phyloP scores from a whole-genome alignment of 2,797 vertebrate species.

The Anomalospiza imberbis region DNA sequence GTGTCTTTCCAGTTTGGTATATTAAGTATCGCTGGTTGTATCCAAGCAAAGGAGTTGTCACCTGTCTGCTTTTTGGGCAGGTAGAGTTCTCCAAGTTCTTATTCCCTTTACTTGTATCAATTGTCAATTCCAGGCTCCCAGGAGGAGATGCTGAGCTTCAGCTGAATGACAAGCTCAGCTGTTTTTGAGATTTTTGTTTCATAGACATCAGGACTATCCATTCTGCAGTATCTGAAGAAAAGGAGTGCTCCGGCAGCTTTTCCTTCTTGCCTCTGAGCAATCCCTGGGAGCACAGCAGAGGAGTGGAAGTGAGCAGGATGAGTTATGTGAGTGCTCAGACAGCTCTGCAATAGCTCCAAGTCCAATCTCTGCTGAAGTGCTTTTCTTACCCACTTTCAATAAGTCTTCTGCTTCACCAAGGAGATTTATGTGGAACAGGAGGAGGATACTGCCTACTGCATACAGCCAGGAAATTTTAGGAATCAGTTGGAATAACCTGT shows the following conservation, averaged over 20 bases:
- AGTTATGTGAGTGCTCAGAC: neutral
- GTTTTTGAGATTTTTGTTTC: neutral
- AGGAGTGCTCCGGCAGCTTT: neutral
- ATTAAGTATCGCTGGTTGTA: neutral
- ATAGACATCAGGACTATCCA: rapidly evolving
- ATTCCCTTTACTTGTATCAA: rapidly evolving
- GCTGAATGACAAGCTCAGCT: neutral
- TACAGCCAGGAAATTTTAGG: neutral
- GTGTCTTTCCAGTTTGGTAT: neutral
- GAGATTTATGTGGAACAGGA: neutral
- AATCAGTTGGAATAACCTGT: neutral
- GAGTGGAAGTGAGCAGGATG: neutral
- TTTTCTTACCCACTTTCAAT: neutral
- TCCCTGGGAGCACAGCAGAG: neutral
- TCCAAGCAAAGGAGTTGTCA: neutral
- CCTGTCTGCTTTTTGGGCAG: neutral
- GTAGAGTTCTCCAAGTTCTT: neutral
- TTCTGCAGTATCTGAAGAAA: neutral
- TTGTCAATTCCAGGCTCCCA: neutral
- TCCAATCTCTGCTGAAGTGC: neutral
- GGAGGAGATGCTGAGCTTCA: neutral
- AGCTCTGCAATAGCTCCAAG: neutral
- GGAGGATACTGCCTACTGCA: neutral
- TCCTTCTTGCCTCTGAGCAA: neutral
- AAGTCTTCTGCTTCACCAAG: neutral